Evolutionary conservation across 30 jellyfish, hydroid and myxozoan species (phyloP).

Genomic region (Turritopsis rubra): DNA sequence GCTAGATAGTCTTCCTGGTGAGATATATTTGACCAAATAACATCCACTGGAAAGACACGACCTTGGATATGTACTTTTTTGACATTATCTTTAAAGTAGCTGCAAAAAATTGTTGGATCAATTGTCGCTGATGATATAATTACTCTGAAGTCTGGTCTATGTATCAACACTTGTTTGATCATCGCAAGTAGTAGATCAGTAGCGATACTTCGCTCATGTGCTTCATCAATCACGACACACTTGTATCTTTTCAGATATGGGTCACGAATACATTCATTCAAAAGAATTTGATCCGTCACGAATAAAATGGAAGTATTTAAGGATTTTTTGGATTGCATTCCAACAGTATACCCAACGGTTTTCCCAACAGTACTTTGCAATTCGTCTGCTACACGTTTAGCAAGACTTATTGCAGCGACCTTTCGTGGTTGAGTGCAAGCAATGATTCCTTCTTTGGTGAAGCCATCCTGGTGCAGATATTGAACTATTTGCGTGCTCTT

Average conservation of each 20-base stretch:
- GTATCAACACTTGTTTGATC: conserved; percentile 35
- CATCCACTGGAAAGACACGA: conserved; percentile 48
- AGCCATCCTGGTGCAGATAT: conserved; percentile 37
- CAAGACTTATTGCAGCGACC: conserved; percentile 69
- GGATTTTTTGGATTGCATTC: too few species aligned
- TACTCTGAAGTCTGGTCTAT: too few species aligned
- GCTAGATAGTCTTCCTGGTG: background rate
- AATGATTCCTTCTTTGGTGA: conserved; percentile 27
- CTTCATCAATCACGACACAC: conserved; percentile 66
- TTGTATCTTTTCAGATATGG: conserved; percentile 40
- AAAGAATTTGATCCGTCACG: too few species aligned
- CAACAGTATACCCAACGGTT: too few species aligned
- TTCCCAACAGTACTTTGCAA: too few species aligned
- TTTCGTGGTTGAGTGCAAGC: conserved; percentile 76
- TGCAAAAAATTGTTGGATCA: conserved; percentile 46
- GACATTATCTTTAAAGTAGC: conserved; percentile 34
- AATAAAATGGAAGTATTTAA: too few species aligned
- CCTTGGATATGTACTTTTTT: conserved; percentile 49
- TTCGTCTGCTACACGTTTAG: conserved; percentile 41
- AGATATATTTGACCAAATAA: conserved; percentile 5
- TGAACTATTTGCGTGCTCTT: conserved; percentile 74
- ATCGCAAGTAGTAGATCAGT: conserved; percentile 60
- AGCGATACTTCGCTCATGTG: conserved; percentile 62
- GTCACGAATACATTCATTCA: too few species aligned
- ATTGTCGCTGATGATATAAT: conserved; percentile 65